These are phyloP conservation scores for Halcyon senegalensis DNA, from an alignment of 2,113 vertebrate genomes.

Conservation along the genomic window DNA sequence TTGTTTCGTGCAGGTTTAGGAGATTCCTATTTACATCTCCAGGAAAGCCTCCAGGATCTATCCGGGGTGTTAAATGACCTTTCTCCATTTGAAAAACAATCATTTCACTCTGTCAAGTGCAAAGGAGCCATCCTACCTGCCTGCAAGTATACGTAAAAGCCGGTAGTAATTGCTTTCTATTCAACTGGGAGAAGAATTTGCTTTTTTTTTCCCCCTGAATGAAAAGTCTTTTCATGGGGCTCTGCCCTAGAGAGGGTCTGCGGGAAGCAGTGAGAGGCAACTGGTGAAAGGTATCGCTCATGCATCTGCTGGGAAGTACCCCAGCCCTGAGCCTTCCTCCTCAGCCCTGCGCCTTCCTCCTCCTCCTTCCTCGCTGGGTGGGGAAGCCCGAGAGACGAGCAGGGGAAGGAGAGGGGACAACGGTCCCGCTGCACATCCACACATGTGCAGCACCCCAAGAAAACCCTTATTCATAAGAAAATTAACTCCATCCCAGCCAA, in stretches of 20 bases:
- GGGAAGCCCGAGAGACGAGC: background rate
- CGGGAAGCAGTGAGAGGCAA: background rate
- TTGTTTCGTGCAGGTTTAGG: background rate
- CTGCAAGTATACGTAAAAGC: background rate
- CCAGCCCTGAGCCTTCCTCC: background rate
- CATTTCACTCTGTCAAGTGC: background rate
- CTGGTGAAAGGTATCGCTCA: background rate
- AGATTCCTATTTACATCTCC: background rate
- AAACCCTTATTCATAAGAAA: background rate
- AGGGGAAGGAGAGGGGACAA: background rate
- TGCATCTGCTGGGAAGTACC: background rate
- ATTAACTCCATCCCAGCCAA: background rate
- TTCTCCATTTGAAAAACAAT: background rate
- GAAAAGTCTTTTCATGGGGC: background rate
- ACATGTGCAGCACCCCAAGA: accelerated
- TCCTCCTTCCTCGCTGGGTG: background rate
- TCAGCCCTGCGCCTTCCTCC: background rate
- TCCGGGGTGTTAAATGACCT: background rate
- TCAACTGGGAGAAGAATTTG: background rate
- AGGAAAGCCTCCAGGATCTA: background rate
- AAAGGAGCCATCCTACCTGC: background rate
- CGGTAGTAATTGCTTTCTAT: accelerated
- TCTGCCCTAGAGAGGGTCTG: background rate
- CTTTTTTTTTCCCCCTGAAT: background rate
- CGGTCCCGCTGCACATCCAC: accelerated